Evolutionary conservation across 2,888 invertebrate species (phyloP).

Genomic region (Philonicus albiceps): DNA sequence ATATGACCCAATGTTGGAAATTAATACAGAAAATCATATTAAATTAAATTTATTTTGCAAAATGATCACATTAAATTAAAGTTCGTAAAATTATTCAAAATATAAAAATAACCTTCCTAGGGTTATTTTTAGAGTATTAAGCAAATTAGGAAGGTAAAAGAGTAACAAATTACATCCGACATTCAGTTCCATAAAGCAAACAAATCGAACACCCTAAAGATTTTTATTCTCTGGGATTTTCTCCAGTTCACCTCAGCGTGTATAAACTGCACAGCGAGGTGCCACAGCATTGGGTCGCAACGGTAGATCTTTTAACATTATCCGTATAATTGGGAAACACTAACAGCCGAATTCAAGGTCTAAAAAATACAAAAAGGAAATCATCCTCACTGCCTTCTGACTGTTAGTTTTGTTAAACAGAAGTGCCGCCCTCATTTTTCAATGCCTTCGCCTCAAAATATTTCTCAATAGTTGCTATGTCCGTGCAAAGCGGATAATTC

Average conservation of each 20-base stretch:
- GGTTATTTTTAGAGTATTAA: neutral
- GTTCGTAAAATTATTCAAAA: no score
- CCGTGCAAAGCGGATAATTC: constrained; percentile 34
- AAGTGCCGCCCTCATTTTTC: constrained; percentile 49
- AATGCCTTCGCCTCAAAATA: constrained; percentile 35
- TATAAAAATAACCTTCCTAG: no score
- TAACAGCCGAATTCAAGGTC: constrained; percentile 30
- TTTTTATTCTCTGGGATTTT: neutral
- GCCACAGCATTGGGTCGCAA: constrained; percentile 40
- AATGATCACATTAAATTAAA: no score
- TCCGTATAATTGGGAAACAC: constrained; percentile 48
- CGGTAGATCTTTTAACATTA: constrained; percentile 45
- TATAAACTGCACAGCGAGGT: constrained; percentile 44
- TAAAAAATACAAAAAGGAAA: constrained; percentile 35
- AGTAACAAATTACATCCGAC: constrained; percentile 23
- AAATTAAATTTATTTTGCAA: no score
- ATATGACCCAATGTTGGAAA: no score
- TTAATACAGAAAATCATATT: no score
- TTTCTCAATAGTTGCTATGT: constrained; percentile 30
- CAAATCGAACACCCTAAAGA: neutral
- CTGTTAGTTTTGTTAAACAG: constrained; percentile 44
- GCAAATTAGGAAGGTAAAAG: neutral
- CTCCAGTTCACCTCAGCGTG: constrained; percentile 1
- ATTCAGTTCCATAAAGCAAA: neutral
- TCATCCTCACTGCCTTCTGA: constrained; percentile 33